Percentiles rank a stretch among this genome's conserved stretches.
Evolutionary conservation across 2,888 invertebrate species (phyloP).

Genomic region (Brachypalpus laphriformis): DNA sequence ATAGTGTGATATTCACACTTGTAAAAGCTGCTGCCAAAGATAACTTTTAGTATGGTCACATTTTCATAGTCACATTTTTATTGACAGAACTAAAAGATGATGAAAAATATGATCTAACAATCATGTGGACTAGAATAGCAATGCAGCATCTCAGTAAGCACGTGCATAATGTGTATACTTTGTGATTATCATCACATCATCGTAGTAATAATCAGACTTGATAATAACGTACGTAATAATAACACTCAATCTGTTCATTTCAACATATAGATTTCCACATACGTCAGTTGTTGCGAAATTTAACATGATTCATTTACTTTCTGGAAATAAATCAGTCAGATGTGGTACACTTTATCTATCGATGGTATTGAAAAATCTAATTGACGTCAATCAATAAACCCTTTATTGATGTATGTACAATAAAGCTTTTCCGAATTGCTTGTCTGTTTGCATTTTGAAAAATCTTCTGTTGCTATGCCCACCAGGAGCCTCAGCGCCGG

Average conservation of each 20-base stretch:
- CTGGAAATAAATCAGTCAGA: conserved; percentile 45
- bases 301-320: conserved; percentile 32
- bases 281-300: conserved; percentile 14
- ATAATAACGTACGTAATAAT: not conserved
- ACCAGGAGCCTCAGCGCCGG: conserved; percentile 16
- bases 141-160: not conserved
- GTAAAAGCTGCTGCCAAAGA: too few species aligned
- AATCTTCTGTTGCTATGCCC: conserved; percentile 22
- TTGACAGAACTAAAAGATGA: too few species aligned
- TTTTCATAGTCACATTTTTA: too few species aligned
- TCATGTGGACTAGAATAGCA: not conserved
- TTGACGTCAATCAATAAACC: conserved; percentile 42
- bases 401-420: conserved; percentile 33
- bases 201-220: not conserved
- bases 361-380: conserved; percentile 18
- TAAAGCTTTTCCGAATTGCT: conserved; percentile 41
- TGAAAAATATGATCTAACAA: not conserved
- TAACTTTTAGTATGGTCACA: too few species aligned
- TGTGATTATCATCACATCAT: not conserved
- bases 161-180: not conserved
- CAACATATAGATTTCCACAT: not conserved
- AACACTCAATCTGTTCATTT: not conserved
- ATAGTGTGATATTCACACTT: too few species aligned
- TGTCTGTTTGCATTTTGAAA: conserved; percentile 29
- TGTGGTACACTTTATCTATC: conserved; percentile 1